Percentiles rank a stretch among this genome's conserved stretches.
Conservation (phyloP, 1,140 invertebrate genomes). For the Macrotrachela quadricornifera region DNA sequence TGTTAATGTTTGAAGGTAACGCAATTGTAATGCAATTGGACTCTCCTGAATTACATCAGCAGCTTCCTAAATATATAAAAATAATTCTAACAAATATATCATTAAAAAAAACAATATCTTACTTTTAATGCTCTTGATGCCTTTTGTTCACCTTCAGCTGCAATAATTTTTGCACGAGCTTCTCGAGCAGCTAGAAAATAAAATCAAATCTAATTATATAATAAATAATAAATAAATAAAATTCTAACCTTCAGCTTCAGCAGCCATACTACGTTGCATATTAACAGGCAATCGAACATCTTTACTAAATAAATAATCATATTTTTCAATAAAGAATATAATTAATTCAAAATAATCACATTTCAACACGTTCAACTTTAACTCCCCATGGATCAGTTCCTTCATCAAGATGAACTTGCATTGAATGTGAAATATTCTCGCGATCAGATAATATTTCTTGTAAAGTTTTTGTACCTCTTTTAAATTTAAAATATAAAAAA, state of each 20-base stretch:
- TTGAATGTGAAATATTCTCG: constrained; percentile 8
- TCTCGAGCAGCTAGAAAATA: constrained; percentile 10
- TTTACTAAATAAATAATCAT: neutral
- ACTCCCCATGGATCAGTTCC: constrained; percentile 5
- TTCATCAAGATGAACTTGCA: constrained; percentile 11
- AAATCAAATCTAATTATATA: too few species aligned
- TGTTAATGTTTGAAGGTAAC: constrained; percentile 59
- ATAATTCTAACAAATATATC: too few species aligned
- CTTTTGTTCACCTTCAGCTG: constrained; percentile 8
- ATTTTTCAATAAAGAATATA: neutral
- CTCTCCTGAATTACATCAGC: constrained; percentile 9
- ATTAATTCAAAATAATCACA: neutral
- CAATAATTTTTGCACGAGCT: constrained; percentile 18
- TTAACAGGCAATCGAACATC: constrained; percentile 16
- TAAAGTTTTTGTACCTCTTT: constrained; percentile 8
- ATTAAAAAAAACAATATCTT: too few species aligned
- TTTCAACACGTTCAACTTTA: constrained; percentile 3
- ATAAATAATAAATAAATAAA: too few species aligned
- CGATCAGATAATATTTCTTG: constrained; percentile 10
- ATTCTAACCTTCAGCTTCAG: constrained; percentile 19
- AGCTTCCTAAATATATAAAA: neutral
- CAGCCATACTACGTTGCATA: constrained; percentile 21
- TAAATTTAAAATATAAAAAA: neutral
- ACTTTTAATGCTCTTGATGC: constrained; percentile 4
- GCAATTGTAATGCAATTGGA: constrained; percentile 58